A percentile compares a stretch with the other conserved stretches of the same genome.
Evolutionary conservation across 2,113 vertebrate species (phyloP).

Genomic region (Numida meleagris): DNA sequence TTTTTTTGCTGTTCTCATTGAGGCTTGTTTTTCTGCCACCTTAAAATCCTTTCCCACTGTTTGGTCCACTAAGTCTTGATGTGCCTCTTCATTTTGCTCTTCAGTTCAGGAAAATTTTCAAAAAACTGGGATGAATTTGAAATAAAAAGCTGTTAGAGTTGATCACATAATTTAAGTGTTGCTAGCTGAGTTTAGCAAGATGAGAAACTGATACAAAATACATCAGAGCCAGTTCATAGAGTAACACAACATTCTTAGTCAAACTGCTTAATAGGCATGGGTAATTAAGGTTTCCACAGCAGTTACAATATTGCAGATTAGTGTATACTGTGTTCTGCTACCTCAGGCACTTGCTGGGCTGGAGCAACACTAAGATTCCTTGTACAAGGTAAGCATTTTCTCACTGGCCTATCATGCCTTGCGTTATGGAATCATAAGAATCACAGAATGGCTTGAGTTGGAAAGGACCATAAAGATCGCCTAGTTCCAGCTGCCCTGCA

Average conservation of each 20-base stretch:
- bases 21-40: background rate
- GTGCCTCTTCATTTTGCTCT: rapidly evolving
- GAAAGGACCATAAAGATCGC: background rate
- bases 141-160: background rate
- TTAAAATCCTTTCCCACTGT: background rate
- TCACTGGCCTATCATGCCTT: background rate
- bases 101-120: background rate
- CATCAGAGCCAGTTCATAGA: background rate
- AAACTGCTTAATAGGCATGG: background rate
- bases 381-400: background rate
- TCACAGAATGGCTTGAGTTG: background rate
- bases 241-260: background rate
- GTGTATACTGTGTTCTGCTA: rapidly evolving
- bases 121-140: background rate
- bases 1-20: background rate
- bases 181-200: background rate
- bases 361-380: background rate
- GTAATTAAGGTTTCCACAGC: rapidly evolving
- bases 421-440: background rate
- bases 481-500: background rate
- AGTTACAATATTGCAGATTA: background rate
- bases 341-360: background rate
- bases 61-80: background rate
- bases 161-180: background rate
- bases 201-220: background rate